Percentiles rank a stretch among this genome's conserved stretches.
These are phyloP conservation scores for Enteromius mattozi DNA, from an alignment of 2,797 vertebrate species.

Conservation along the genomic window DNA sequence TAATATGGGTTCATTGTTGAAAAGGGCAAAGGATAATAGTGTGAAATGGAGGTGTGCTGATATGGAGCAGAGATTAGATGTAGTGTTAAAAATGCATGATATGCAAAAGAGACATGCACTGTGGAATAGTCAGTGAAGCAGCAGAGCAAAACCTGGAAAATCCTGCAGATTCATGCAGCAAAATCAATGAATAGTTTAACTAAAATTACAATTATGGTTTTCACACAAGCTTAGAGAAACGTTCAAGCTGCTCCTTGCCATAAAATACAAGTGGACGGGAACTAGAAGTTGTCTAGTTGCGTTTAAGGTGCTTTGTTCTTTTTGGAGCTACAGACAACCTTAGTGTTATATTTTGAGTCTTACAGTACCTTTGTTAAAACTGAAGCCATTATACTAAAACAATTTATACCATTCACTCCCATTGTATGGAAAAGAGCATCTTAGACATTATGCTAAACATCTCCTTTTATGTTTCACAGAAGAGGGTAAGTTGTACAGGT, in stretches of 20 bases:
- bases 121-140: slow-evolving; percentile 35
- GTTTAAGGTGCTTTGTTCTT: neutral
- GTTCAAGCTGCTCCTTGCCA: neutral
- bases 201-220: neutral
- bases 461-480: neutral
- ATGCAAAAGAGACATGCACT: slow-evolving; percentile 29
- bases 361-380: neutral
- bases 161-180: neutral
- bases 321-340: neutral
- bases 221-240: neutral
- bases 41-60: slow-evolving; percentile 5
- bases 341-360: neutral
- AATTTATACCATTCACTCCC: neutral
- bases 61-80: slow-evolving; percentile 39
- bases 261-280: neutral
- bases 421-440: neutral
- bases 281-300: neutral
- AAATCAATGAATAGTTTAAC: neutral
- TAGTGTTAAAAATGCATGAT: slow-evolving; percentile 43
- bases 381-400: neutral
- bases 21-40: neutral
- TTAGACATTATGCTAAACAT: neutral
- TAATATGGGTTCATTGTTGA: neutral
- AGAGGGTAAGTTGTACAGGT: neutral
- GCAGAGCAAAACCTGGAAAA: neutral